Evolutionary conservation across 2,113 vertebrate species (phyloP), one percentile per base, ranked within the genome.

Genomic region (Mohoua ochrocephala): DNA sequence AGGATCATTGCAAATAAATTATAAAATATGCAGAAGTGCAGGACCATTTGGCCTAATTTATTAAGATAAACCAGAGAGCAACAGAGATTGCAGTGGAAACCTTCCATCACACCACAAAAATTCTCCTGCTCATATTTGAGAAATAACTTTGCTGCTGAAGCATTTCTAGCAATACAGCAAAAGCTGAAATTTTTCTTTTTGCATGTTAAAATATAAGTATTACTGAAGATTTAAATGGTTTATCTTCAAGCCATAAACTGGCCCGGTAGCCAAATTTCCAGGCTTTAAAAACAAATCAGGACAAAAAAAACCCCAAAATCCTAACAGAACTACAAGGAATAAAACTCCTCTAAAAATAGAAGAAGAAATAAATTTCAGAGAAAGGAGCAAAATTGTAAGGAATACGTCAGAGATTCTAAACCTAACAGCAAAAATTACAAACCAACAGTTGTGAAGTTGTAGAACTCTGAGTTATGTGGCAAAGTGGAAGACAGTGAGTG

Each of bases 1-100:
- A 71, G 73, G 78, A 96, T 92, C 79, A 74, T 12, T 65, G 79
- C 86, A 93, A 95, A 97, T 91, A 84, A 93, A 80, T 65, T 28
- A 59, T 60, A 84, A 95, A 92, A 77, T 67, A 94, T 83, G 91
- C 83, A 91, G n/a, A 94, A 91, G 49, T 71, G 64, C 59, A 73
- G 70, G 91, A n/a, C 57, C 50, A 54, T 93, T 91, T 73, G 78
- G 75, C 19, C 84, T 96, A 70, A 54, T 92, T 96, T 65, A 95
- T 79, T 78, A 87, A 83, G 78, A 83, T 39, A 73, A 94, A 68
- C 11, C 70, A 74, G 84, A 79, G 27, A 93, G 87, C 61, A 91
- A 53, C 41, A 74, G 35, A 69, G 39, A 91, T 44, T 64, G 87
- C 73, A 95, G 70, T 41, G 53, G 41, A 91, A 74, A 91, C 60